Conservation (phyloP, 2,888 invertebrate genomes). For the Neoaliturus tenellus region DNA sequence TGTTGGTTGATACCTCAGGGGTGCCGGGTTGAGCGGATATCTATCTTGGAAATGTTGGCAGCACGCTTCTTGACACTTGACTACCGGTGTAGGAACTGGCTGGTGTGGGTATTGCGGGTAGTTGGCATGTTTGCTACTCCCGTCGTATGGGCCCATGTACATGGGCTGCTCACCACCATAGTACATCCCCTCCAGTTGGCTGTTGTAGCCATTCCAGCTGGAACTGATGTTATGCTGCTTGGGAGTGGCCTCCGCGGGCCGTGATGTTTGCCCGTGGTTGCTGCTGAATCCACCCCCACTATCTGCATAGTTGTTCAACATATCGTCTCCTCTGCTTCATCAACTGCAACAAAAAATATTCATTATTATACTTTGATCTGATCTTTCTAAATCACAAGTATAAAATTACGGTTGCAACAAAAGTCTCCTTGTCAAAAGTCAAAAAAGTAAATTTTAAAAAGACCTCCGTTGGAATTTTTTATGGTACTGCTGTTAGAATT, state of each 20-base stretch:
- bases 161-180: conserved; percentile 46
- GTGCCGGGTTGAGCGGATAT: conserved; percentile 53
- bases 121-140: conserved; percentile 42
- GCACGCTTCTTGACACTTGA: conserved; percentile 51
- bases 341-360: conserved; percentile 45
- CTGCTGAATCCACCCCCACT: conserved; percentile 42
- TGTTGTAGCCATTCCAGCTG: conserved; percentile 46
- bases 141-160: conserved; percentile 51
- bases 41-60: conserved; percentile 48
- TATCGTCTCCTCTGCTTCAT: conserved; percentile 32
- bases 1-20: conserved; percentile 45
- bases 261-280: conserved; percentile 51
- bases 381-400: too few species aligned
- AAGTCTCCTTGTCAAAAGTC: too few species aligned
- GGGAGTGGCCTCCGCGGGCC: conserved; percentile 18
- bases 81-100: conserved; percentile 50
- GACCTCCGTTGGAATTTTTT: too few species aligned
- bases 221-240: conserved; percentile 54
- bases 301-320: conserved; percentile 57
- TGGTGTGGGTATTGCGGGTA: conserved; percentile 55
- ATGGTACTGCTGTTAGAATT: too few species aligned
- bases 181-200: conserved; percentile 55
- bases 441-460: too few species aligned
- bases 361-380: too few species aligned
- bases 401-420: too few species aligned